Evolutionary conservation across 2,113 vertebrate species (phyloP).

Genomic region (Egretta garzetta): DNA sequence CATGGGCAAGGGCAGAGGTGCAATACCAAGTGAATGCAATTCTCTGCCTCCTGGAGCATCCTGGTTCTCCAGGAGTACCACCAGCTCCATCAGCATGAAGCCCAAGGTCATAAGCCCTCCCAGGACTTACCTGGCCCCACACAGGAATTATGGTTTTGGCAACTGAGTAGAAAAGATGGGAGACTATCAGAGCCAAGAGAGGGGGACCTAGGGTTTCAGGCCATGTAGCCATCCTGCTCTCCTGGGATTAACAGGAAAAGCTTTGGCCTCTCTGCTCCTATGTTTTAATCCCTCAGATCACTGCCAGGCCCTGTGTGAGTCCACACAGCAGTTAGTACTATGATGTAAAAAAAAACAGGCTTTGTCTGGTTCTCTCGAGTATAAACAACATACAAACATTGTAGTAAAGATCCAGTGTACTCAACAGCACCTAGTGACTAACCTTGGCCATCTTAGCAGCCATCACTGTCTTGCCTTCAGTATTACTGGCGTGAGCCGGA

Average conservation of each 20-base stretch:
- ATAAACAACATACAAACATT: background rate
- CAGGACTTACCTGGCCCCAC: background rate
- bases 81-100: background rate
- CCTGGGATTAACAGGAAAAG: background rate
- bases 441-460: background rate
- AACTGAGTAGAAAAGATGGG: background rate
- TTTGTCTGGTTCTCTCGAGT: background rate
- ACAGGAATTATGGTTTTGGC: background rate
- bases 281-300: background rate
- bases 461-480: background rate
- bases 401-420: background rate
- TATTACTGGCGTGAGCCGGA: background rate
- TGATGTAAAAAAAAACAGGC: background rate
- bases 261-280: background rate
- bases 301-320: background rate
- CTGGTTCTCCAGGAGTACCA: background rate
- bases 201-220: background rate
- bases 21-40: rapidly evolving
- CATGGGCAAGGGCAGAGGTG: background rate
- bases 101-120: background rate
- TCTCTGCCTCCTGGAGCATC: background rate
- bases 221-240: rapidly evolving
- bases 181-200: background rate
- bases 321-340: background rate
- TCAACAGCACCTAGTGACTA: background rate